These are phyloP conservation scores for Dynastes hyllus DNA, from an alignment of 2,888 invertebrate species.

Conservation along the genomic window DNA sequence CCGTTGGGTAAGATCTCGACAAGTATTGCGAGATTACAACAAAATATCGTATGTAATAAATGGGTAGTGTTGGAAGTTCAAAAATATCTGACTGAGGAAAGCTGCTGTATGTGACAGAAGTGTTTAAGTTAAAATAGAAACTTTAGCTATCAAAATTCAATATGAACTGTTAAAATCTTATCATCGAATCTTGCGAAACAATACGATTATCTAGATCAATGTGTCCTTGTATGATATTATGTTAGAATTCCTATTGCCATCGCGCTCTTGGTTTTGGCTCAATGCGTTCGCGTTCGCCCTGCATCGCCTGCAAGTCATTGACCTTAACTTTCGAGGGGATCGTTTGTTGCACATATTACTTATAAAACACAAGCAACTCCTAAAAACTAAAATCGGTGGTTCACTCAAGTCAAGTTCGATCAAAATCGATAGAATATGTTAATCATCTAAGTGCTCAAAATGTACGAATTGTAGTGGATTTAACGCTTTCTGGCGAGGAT, in stretches of 20 bases:
- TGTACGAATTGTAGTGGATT: constrained; percentile 1
- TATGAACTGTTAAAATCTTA: neutral
- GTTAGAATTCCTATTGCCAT: neutral
- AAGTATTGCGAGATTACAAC: neutral
- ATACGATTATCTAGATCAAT: neutral
- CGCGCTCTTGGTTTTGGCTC: constrained; percentile 2
- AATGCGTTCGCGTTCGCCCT: constrained; percentile 17
- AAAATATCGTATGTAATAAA: neutral
- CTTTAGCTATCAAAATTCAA: too few relatives aligned
- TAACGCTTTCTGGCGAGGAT: neutral
- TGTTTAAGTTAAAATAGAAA: too few relatives aligned
- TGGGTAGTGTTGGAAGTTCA: too few relatives aligned
- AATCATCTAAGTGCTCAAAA: constrained; percentile 5
- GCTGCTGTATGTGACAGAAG: too few relatives aligned
- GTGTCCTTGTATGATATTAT: neutral
- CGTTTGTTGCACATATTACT: constrained; percentile 10
- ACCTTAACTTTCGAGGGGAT: constrained; percentile 39
- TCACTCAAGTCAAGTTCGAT: neutral
- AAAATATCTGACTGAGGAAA: too few relatives aligned
- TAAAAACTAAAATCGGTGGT: constrained; percentile 8
- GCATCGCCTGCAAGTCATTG: constrained; percentile 31
- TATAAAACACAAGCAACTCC: neutral
- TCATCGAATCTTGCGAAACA: neutral
- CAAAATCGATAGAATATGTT: neutral
- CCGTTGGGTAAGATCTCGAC: constrained; percentile 4